These are phyloP conservation scores for Lucilia cuprina DNA, from an alignment of 1,140 invertebrate genomes.

Conservation along the genomic window DNA sequence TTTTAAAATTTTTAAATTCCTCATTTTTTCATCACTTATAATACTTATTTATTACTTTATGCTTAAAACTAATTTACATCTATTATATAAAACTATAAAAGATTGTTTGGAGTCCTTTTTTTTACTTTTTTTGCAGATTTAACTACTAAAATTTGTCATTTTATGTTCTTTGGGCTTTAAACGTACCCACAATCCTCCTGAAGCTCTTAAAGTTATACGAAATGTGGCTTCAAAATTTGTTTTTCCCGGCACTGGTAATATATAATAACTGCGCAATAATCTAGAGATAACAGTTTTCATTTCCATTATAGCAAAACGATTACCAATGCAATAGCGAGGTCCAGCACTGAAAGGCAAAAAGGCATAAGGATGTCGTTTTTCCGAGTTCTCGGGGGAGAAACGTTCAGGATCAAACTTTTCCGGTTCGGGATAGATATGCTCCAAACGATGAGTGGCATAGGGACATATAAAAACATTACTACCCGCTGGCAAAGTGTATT, in stretches of 20 bases:
- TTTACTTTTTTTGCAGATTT: not conserved
- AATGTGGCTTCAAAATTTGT: slow-evolving; percentile 64
- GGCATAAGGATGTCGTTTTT: slow-evolving; percentile 68
- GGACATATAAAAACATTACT: slow-evolving; percentile 64
- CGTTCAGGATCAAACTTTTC: slow-evolving; percentile 76
- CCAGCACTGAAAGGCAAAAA: slow-evolving; percentile 78
- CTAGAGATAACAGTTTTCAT: slow-evolving; percentile 73
- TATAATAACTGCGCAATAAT: slow-evolving; percentile 68
- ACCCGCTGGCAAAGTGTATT: slow-evolving; percentile 59
- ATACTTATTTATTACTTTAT: no score
- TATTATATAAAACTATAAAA: no score
- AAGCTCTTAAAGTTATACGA: slow-evolving; percentile 65
- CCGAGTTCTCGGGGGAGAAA: slow-evolving; percentile 68
- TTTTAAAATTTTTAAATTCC: no score
- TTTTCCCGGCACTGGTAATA: slow-evolving; percentile 64
- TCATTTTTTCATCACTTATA: no score
- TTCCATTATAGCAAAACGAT: slow-evolving; percentile 77
- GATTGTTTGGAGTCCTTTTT: no score
- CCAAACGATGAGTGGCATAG: slow-evolving; percentile 72
- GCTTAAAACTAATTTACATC: no score
- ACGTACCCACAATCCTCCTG: slow-evolving; percentile 67
- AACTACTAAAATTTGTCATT: not conserved
- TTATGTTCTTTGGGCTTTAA: slow-evolving; percentile 51
- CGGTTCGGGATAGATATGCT: slow-evolving; percentile 73
- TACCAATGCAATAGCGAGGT: slow-evolving; percentile 64